Evolutionary conservation across 1,140 invertebrate genomes (phyloP).

Genomic region (Planococcus citri): DNA sequence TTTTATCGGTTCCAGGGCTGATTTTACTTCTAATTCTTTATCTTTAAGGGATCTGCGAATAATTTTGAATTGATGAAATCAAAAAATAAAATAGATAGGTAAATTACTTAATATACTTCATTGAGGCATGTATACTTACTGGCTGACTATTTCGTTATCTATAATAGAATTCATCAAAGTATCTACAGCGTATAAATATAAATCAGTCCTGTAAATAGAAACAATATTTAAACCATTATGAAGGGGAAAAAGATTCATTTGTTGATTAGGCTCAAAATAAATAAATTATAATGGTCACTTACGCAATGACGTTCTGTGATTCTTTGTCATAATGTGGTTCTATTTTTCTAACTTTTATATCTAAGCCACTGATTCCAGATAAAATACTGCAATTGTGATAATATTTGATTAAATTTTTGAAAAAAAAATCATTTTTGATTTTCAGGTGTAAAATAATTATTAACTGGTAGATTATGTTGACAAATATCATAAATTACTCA

Average conservation of each 20-base stretch:
- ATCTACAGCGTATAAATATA: conserved; percentile 73
- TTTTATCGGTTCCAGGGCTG: conserved; percentile 37
- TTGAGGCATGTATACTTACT: conserved; percentile 27
- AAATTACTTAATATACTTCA: no score
- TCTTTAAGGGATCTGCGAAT: conserved; percentile 41
- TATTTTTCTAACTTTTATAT: conserved; percentile 60
- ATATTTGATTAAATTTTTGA: background rate
- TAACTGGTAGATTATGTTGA: no score
- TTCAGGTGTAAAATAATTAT: no score
- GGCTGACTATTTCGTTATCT: conserved; percentile 54
- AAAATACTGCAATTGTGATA: conserved; percentile 38
- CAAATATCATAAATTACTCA: conserved; percentile 4
- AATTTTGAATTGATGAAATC: background rate
- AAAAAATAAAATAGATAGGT: background rate
- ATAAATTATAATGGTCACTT: conserved; percentile 42
- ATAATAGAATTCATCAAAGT: conserved; percentile 63
- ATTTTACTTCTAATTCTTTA: conserved; percentile 45
- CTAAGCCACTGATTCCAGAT: conserved; percentile 56
- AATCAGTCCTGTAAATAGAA: conserved; percentile 53
- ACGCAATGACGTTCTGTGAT: conserved; percentile 48
- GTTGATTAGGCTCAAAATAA: no score
- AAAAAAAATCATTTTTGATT: no score
- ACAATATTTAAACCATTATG: background rate
- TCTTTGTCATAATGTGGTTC: conserved; percentile 53
- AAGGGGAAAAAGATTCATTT: no score